Percentiles rank a stretch among this genome's conserved stretches.
Conservation (phyloP, 2,888 invertebrate genomes). For the Conops quadrifasciatus region DNA sequence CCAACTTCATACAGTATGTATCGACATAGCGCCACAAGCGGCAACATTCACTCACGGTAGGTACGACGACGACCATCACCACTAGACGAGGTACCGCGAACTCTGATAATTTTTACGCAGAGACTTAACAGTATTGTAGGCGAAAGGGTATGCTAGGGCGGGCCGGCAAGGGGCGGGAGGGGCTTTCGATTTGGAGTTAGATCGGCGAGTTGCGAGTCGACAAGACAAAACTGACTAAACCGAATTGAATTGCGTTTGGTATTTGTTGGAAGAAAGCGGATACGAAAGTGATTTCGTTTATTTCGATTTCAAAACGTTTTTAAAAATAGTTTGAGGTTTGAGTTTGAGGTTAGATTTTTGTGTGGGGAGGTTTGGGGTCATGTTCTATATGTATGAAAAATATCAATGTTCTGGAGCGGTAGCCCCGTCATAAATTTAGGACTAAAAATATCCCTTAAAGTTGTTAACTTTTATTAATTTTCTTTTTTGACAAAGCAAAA, state of each 20-base stretch:
- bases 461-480: too few species aligned
- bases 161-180: constrained; percentile 42
- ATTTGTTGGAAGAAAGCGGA: not conserved
- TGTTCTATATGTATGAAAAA: too few species aligned
- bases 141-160: constrained; percentile 37
- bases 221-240: not conserved
- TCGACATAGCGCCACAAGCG: constrained; percentile 22
- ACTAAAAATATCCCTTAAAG: too few species aligned
- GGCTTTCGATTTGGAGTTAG: not conserved
- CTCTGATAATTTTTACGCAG: constrained; percentile 58
- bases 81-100: constrained; percentile 1
- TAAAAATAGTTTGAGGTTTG: not conserved
- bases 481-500: too few species aligned
- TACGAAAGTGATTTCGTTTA: not conserved
- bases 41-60: constrained; percentile 19
- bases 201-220: not conserved
- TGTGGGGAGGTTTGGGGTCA: too few species aligned
- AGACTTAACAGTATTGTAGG: constrained; percentile 48
- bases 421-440: too few species aligned
- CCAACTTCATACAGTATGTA: constrained; percentile 18
- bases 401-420: too few species aligned
- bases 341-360: too few species aligned
- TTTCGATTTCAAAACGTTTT: not conserved
- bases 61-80: constrained; percentile 12
- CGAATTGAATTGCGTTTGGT: not conserved